Evolutionary conservation across 2,797 vertebrate genomes (phyloP), one percentile per base, ranked within the genome.

Genomic region (Lutjanus campechanus): DNA sequence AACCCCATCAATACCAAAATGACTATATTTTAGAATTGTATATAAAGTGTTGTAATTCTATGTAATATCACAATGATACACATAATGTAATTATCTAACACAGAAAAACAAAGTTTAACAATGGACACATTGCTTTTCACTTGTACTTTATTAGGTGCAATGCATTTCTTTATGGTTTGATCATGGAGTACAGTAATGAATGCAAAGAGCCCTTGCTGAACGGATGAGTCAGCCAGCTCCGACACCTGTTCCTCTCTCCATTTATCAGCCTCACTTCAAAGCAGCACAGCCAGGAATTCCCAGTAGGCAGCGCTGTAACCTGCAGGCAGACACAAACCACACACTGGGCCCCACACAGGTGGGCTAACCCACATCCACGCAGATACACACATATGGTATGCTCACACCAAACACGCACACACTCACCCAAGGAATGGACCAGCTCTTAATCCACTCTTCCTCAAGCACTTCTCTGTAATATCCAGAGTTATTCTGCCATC

Each of bases 161-260:
- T 17, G 22, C 69, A 40, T 70, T 65, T 75, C 51, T 84, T 59
- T 63, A 67, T 43, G 44, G 71, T 55, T 76, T 68, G 70, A 75
- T 77, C 40, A 50, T 13, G 58, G 49, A 86, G 59, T 65, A 70
- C 54, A 77, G 54, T 60, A 47, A 86, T 87, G 47, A 86, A 89
- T 85, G 80, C 76, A 87, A 71, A 79, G 68, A 82, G 75, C 76
- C 82, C 70, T 76, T 17, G 75, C 73, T 87, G 84, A 83, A 86
- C 43, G 6, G 73, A 88, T 93, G 93, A 93, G 89, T 93, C 91
- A 92, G 82, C 79, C 82, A 58, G 79, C 81, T 82, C 67, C 64
- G 65, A 55, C 90, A 92, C 86, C 88, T 91, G 89, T 69, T 85
- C 77, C 19, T 22, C 79, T 74, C 59, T 83, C 68, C 77, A 73